Conservation (phyloP, 2,888 invertebrate species). For the Chrysolina americana region DNA sequence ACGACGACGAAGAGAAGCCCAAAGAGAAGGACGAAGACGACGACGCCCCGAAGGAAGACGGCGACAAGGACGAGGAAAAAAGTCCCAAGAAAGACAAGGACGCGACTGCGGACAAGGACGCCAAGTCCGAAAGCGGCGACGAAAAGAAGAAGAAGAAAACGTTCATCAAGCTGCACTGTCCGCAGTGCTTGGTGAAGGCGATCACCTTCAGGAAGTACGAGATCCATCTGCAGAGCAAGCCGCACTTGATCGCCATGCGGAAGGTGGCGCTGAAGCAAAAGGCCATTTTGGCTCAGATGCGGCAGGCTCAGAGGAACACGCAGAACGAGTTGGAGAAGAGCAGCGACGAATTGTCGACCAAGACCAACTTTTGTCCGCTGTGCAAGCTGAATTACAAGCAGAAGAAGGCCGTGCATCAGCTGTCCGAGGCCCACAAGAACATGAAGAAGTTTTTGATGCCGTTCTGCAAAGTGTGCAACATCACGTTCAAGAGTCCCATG, state of each 20-base stretch:
- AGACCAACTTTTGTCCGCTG: slow-evolving; percentile 68
- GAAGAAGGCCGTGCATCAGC: slow-evolving; percentile 81
- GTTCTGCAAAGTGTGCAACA: slow-evolving; percentile 83
- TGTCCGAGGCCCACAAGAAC: slow-evolving; percentile 85
- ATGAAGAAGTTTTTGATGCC: slow-evolving; percentile 90
- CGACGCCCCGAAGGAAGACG: slow-evolving; percentile 57
- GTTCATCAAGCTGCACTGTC: slow-evolving; percentile 82
- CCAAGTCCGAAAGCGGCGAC: slow-evolving; percentile 49
- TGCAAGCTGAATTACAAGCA: slow-evolving; percentile 69
- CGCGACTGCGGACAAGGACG: slow-evolving; percentile 57
- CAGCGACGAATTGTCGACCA: slow-evolving; percentile 71
- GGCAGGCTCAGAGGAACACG: slow-evolving; percentile 83
- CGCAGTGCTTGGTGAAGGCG: slow-evolving; percentile 83
- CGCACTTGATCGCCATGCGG: slow-evolving; percentile 82
- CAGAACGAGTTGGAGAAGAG: slow-evolving; percentile 85
- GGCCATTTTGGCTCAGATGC: slow-evolving; percentile 82
- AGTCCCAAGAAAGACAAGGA: slow-evolving; percentile 52
- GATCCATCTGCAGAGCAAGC: slow-evolving; percentile 80
- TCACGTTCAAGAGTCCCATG: slow-evolving; percentile 88
- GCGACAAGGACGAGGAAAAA: slow-evolving; percentile 52
- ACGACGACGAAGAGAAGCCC: slow-evolving; percentile 64
- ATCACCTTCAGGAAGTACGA: slow-evolving; percentile 84
- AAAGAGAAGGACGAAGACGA: slow-evolving; percentile 69
- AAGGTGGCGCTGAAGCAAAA: slow-evolving; percentile 60
- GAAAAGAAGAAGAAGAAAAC: slow-evolving; percentile 64